phyloP scores from a whole-genome alignment of 2,888 invertebrate species.

The Ceriagrion tenellum region DNA sequence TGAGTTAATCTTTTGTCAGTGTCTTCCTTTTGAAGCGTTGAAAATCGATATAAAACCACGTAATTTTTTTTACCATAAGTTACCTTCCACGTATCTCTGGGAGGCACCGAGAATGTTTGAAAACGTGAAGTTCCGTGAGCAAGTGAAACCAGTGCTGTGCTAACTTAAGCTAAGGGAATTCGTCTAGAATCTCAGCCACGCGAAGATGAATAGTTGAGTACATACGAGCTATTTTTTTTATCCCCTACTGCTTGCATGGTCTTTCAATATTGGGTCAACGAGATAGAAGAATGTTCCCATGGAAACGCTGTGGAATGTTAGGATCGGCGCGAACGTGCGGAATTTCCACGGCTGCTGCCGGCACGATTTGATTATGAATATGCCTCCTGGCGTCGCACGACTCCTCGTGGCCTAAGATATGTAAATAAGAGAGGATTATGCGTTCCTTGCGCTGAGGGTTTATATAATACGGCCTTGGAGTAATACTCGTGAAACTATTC shows the following conservation, averaged over 20 bases:
- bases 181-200: background rate
- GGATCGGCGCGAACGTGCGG: background rate
- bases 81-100: too few species aligned
- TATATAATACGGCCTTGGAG: background rate
- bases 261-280: too few species aligned
- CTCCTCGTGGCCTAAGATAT: background rate
- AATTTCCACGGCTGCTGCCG: background rate
- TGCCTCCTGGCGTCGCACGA: background rate
- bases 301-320: background rate
- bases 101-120: too few species aligned
- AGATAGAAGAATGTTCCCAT: too few species aligned
- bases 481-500: background rate
- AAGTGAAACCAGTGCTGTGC: background rate
- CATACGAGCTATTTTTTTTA: background rate
- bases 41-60: too few species aligned
- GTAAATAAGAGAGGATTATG: background rate
- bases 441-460: background rate
- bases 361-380: background rate
- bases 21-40: too few species aligned
- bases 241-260: background rate
- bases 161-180: background rate
- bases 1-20: too few species aligned
- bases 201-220: background rate
- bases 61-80: too few species aligned
- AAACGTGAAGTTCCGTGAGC: too few species aligned